Conservation (phyloP, 2,113 vertebrate genomes). For the Panthera tigris region DNA sequence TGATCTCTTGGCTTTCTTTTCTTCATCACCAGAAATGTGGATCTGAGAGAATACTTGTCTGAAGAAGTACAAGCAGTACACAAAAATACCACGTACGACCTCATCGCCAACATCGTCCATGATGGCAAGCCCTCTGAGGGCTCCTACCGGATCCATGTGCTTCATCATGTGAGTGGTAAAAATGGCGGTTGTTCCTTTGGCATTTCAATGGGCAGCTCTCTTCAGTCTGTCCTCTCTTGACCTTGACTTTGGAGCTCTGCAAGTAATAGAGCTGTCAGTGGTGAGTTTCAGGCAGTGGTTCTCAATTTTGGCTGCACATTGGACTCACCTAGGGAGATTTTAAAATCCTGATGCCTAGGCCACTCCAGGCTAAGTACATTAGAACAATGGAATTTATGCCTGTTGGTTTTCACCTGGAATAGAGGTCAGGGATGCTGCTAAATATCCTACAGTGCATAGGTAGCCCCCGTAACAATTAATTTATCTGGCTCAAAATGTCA, state of each 20-base stretch:
- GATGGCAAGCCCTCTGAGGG: slow-evolving; percentile 95
- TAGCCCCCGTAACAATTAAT: not conserved
- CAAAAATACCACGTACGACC: slow-evolving; percentile 93
- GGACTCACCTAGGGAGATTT: not conserved
- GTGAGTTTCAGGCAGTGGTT: not conserved
- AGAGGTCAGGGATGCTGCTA: not conserved
- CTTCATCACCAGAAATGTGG: slow-evolving; percentile 88
- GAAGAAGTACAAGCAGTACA: slow-evolving; percentile 93
- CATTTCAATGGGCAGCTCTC: not conserved
- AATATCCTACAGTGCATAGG: not conserved
- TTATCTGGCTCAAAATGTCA: not conserved
- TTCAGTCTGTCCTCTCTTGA: not conserved
- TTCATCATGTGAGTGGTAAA: slow-evolving; percentile 92
- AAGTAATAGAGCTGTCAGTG: not conserved
- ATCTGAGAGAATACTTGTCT: slow-evolving; percentile 94
- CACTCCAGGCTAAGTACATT: not conserved
- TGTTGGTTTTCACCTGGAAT: not conserved
- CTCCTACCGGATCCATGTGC: slow-evolving; percentile 95
- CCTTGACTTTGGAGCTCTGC: not conserved
- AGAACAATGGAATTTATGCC: not conserved
- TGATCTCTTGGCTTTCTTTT: slow-evolving; percentile 7
- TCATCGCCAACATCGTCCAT: slow-evolving; percentile 95
- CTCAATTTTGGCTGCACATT: not conserved
- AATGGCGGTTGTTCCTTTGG: not conserved
- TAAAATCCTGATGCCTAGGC: not conserved